Base-by-base conservation (phyloP, 2,888 invertebrate species). In the Agrilus biguttatus region DNA sequence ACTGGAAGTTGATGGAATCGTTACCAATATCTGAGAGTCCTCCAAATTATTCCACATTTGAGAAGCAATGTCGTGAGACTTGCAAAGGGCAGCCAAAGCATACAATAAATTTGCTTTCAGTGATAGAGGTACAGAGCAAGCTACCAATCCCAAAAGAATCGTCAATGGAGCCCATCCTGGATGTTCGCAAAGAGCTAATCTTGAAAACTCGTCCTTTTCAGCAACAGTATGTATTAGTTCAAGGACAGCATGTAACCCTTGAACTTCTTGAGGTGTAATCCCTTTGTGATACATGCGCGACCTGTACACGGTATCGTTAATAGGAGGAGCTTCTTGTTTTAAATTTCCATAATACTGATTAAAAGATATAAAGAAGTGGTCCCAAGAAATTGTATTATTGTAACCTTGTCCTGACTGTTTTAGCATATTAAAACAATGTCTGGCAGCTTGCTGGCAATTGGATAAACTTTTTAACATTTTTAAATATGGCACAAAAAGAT, bases 31-130 rank as follows among this genome's bases (percentile, higher is more conserved):
- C 55, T 85, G 87, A 0, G 87, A 82, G 2, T 80, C 77, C 67
- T 90, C 90, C 14, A 91, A 67, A 51, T 80, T 82, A 48, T 84
- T 84, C 93, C 93, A 95, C 51, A 92, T 75, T 45, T 78, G 78
- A 5, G 77, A 73, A 2, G 89, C 87, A 33, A 86, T 81, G 52
- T 81, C 82, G 3, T 81, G 74, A 0, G 83, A 76, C 53, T 76
- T 77, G n/a, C 84, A 83, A 45, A 96, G 69, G 2, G 89, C 82
- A 0, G 85, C 80, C 41, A 95, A 68, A 0, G 88, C 81, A 17
- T 67, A 59, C n/a, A 92, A 70, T 41, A 95, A 69, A 56, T 86
- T 81, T 0, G 89, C 83, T 69, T 96, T 96, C 46, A 96, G 70
- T 3, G 75, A 72, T 39, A 90, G 75, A 0, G 92, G 88, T 51